Percentiles rank a stretch among this genome's conserved stretches.
These are phyloP conservation scores for Drosophila heteroneura DNA, from an alignment of 2,888 invertebrate species.

Conservation along the genomic window DNA sequence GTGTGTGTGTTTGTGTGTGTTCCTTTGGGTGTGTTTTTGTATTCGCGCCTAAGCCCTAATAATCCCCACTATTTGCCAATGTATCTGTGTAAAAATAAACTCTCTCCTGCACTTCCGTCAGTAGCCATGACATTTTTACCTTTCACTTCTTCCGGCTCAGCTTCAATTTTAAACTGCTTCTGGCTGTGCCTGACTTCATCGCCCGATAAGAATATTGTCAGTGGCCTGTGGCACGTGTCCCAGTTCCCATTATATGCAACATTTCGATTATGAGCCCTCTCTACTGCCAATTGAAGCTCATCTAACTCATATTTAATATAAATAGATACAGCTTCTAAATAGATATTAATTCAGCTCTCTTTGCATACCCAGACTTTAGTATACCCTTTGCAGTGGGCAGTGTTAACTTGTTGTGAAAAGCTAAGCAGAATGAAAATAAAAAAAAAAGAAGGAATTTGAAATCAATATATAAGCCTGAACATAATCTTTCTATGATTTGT, in stretches of 20 bases:
- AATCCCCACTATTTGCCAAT: slow-evolving; percentile 73
- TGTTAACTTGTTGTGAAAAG: not conserved
- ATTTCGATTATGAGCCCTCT: not conserved
- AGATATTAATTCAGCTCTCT: not conserved
- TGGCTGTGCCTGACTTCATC: not conserved
- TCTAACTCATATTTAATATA: not conserved
- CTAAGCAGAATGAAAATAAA: not conserved
- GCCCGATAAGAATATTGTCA: slow-evolving; percentile 16
- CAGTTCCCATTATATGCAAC: not conserved
- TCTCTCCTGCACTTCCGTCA: slow-evolving; percentile 5
- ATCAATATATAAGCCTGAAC: not conserved
- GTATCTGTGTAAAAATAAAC: slow-evolving; percentile 17
- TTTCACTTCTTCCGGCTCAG: slow-evolving; percentile 32
- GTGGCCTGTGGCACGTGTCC: slow-evolving; percentile 1
- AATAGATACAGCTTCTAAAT: not conserved
- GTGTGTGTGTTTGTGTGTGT: slow-evolving; percentile 2
- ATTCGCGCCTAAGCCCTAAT: slow-evolving; percentile 64
- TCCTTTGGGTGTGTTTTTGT: slow-evolving; percentile 2
- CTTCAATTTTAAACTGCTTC: slow-evolving; percentile 6
- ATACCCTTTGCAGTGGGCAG: not conserved
- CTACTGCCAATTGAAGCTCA: not conserved
- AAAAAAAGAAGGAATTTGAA: not conserved
- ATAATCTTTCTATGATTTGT: not conserved
- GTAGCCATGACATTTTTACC: slow-evolving; percentile 52
- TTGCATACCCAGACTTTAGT: not conserved